Evolutionary conservation across 2,888 invertebrate genomes (phyloP).

Genomic region (Diogma glabrata): DNA sequence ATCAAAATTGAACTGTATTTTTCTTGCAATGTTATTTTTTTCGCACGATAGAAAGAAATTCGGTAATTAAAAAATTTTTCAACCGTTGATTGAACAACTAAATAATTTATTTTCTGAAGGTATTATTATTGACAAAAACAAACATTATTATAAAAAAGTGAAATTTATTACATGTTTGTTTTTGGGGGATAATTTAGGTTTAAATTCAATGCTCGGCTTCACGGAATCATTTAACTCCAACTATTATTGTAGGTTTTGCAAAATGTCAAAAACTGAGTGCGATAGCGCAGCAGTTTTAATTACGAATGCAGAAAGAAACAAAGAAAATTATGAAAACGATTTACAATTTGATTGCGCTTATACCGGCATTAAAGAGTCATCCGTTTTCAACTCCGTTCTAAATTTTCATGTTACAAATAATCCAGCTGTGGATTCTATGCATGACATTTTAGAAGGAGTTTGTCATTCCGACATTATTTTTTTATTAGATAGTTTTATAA

Average conservation of each 20-base stretch:
- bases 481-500: neutral
- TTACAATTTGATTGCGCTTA: too few relatives aligned
- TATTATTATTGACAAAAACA: neutral
- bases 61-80: conserved; percentile 5
- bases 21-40: conserved; percentile 9
- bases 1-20: conserved; percentile 4
- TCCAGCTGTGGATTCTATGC: conserved; percentile 12
- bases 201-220: neutral
- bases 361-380: conserved; percentile 11
- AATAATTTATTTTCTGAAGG: neutral
- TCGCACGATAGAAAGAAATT: neutral
- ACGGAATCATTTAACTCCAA: neutral
- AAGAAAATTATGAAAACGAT: neutral
- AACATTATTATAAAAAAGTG: too few relatives aligned
- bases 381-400: conserved; percentile 6
- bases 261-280: neutral
- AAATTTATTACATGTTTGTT: conserved; percentile 8
- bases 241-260: conserved; percentile 6
- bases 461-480: conserved; percentile 5
- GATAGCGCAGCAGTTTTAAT: too few relatives aligned
- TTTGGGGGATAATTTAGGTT: conserved; percentile 8
- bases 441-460: conserved; percentile 14
- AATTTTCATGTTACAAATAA: conserved; percentile 11
- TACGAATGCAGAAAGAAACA: too few relatives aligned
- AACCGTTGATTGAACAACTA: neutral